Evolutionary conservation across 2,113 vertebrate species (phyloP).

Genomic region (Trinectes maculatus): DNA sequence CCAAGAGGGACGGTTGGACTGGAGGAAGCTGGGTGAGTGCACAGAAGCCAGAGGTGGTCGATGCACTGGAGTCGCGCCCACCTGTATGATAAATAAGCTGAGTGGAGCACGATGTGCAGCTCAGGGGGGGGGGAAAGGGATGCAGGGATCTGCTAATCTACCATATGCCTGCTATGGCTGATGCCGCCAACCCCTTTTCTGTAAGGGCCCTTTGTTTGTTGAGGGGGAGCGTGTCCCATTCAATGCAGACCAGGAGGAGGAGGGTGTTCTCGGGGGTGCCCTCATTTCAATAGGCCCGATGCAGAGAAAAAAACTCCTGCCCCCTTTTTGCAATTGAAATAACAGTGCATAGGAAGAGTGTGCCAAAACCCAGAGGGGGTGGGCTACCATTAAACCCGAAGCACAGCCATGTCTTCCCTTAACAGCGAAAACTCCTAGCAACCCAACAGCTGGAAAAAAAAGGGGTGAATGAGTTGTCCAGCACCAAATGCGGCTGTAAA

Average conservation of each 20-base stretch:
- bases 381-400: constrained; percentile 51
- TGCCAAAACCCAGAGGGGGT: constrained; percentile 68
- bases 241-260: constrained; percentile 39
- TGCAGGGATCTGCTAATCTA: constrained; percentile 56
- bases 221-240: constrained; percentile 74
- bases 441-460: constrained; percentile 62
- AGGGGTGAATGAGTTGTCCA: constrained; percentile 42
- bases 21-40: constrained; percentile 45
- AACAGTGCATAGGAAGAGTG: constrained; percentile 71
- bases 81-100: constrained; percentile 90
- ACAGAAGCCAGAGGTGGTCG: constrained; percentile 35
- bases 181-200: constrained; percentile 59
- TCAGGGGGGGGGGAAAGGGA: neutral
- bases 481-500: constrained; percentile 51
- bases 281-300: constrained; percentile 58
- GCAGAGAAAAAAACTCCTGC: constrained; percentile 35
- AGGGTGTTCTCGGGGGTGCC: constrained; percentile 46
- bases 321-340: constrained; percentile 53
- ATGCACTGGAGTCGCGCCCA: constrained; percentile 74
- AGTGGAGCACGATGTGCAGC: too few species aligned
- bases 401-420: constrained; percentile 14
- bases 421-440: constrained; percentile 48
- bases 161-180: constrained; percentile 80
- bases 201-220: constrained; percentile 73
- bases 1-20: constrained; percentile 18